Evolutionary conservation across 1,140 invertebrate species (phyloP).

Genomic region (Habropoda laboriosa): DNA sequence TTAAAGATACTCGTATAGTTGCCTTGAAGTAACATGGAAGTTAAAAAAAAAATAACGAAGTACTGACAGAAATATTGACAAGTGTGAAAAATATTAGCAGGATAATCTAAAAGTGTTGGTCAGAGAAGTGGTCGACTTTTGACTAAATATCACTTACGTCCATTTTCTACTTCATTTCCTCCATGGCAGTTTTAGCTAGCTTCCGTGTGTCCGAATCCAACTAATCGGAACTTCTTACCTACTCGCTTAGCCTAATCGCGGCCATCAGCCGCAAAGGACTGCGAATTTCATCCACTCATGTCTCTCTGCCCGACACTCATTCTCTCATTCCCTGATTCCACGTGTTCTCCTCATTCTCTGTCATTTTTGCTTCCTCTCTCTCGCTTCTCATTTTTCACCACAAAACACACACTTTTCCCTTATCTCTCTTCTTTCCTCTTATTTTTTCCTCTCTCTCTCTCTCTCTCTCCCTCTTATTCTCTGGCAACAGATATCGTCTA

Average conservation of each 20-base stretch:
- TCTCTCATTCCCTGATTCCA: conserved; percentile 12
- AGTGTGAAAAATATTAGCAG: too few species aligned
- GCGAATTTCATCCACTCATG: conserved; percentile 38
- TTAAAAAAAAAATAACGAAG: too few species aligned
- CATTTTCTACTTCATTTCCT: conserved; percentile 52
- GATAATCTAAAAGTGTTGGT: too few species aligned
- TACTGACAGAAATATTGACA: too few species aligned
- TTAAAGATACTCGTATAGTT: too few species aligned
- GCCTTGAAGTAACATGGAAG: too few species aligned
- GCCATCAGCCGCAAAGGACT: conserved; percentile 38
- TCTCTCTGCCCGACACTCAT: conserved; percentile 34
- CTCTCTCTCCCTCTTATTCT: conserved; percentile 42
- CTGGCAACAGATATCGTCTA: conserved; percentile 49
- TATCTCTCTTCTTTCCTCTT: background rate
- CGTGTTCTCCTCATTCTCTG: conserved; percentile 12
- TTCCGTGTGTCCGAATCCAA: conserved; percentile 74
- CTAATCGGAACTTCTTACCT: conserved; percentile 73
- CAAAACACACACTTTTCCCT: background rate
- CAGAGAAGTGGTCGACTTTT: conserved; percentile 20
- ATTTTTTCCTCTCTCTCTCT: too few species aligned
- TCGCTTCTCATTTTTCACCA: too few species aligned
- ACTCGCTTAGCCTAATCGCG: conserved; percentile 69
- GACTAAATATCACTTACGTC: conserved; percentile 58
- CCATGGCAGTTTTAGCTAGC: conserved; percentile 80
- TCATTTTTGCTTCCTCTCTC: background rate